Conservation (phyloP, 2,797 vertebrate species). For the Amphiprion clarkii region DNA sequence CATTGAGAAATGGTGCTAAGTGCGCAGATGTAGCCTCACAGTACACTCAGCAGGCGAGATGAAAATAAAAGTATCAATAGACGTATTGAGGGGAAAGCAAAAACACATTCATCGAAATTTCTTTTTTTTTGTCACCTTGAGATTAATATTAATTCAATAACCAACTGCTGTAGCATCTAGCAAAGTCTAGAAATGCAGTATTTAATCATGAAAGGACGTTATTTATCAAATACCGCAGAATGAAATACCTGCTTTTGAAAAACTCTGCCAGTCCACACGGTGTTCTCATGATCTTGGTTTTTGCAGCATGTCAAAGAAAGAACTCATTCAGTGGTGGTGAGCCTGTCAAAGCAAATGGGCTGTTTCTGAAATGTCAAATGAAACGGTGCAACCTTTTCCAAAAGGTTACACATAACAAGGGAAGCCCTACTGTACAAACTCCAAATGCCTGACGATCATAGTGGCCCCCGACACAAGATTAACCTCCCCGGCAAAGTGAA, state of each 20-base stretch:
- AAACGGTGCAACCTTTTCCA: constrained; percentile 71
- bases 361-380: constrained; percentile 77
- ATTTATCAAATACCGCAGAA: neutral
- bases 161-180: too few species aligned
- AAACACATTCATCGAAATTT: neutral
- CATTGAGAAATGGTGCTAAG: constrained; percentile 1
- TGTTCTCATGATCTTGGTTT: constrained; percentile 9
- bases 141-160: neutral
- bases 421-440: constrained; percentile 53
- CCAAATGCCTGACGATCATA: constrained; percentile 30
- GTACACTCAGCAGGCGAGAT: neutral
- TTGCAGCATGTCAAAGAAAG: constrained; percentile 22
- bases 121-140: constrained; percentile 2
- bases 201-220: neutral
- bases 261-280: neutral
- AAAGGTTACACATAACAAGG: constrained; percentile 79
- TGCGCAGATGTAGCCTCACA: neutral
- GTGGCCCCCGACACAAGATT: constrained; percentile 34
- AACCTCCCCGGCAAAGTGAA: constrained; percentile 39
- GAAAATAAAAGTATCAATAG: neutral
- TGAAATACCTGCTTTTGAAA: neutral
- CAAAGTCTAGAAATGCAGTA: neutral
- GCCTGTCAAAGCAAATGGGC: constrained; percentile 55
- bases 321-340: constrained; percentile 6
- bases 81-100: neutral